Conservation (phyloP, 2,888 invertebrate species). For the Odontocolon sp. region DNA sequence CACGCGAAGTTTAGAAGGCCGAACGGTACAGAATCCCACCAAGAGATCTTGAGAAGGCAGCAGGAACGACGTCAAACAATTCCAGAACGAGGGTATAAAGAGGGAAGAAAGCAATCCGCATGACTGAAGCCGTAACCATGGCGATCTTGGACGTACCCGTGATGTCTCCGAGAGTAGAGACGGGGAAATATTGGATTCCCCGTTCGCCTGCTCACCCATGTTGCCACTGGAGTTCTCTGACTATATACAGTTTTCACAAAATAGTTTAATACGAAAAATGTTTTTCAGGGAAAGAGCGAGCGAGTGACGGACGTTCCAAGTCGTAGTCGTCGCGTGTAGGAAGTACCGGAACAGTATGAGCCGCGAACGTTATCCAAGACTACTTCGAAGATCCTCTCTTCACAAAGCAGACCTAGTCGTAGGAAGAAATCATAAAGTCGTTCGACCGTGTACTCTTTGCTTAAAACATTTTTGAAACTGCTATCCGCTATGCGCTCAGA, state of each 20-base stretch:
- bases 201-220: background rate
- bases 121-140: conserved; percentile 69
- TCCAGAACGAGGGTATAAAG: conserved; percentile 51
- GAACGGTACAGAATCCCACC: background rate
- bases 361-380: conserved; percentile 12
- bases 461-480: background rate
- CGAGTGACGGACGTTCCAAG: conserved; percentile 11
- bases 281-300: background rate
- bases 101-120: conserved; percentile 64
- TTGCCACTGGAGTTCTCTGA: no score
- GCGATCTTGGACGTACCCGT: conserved; percentile 53
- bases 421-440: conserved; percentile 11
- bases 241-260: conserved; percentile 9
- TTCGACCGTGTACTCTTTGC: background rate
- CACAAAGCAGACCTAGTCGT: conserved; percentile 11
- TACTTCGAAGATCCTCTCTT: conserved; percentile 4
- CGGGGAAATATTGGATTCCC: conserved; percentile 34
- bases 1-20: background rate
- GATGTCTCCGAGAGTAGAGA: conserved; percentile 50
- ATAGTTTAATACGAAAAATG: conserved; percentile 48
- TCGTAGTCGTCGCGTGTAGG: conserved; percentile 15
- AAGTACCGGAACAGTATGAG: conserved; percentile 30
- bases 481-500: background rate
- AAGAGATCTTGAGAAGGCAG: background rate
- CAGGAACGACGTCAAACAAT: conserved; percentile 59